Evolutionary conservation across 2,797 vertebrate genomes (phyloP).

Genomic region (Sebastolobus altivelis): DNA sequence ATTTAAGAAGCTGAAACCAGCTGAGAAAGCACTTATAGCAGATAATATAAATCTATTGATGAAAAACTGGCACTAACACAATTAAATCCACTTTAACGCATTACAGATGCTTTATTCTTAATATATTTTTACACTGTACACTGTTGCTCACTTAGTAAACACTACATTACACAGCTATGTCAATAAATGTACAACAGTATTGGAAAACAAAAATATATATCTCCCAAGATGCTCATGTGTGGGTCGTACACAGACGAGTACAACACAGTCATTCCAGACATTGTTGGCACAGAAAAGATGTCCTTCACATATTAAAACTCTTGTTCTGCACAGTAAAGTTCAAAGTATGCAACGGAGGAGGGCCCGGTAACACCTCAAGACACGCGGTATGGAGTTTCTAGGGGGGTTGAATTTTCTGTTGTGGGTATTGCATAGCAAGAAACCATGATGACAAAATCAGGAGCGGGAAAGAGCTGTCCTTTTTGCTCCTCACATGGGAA

Average conservation of each 20-base stretch:
- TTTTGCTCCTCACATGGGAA: slow-evolving; percentile 39
- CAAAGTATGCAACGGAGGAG: slow-evolving; percentile 64
- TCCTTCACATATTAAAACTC: slow-evolving; percentile 77
- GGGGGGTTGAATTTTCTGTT: slow-evolving; percentile 56
- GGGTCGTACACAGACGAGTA: slow-evolving; percentile 74
- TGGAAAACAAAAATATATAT: slow-evolving; percentile 85
- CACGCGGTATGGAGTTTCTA: slow-evolving; percentile 45
- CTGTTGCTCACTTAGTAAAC: slow-evolving; percentile 86
- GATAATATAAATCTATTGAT: not conserved
- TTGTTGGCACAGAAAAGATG: slow-evolving; percentile 83
- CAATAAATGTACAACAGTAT: slow-evolving; percentile 84
- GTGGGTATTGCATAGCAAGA: slow-evolving; percentile 89
- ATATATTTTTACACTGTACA: slow-evolving; percentile 91
- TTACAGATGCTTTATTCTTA: slow-evolving; percentile 85
- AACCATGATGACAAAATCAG: slow-evolving; percentile 77
- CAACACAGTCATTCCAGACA: slow-evolving; percentile 77
- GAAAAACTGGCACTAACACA: not conserved
- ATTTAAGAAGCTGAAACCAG: not conserved
- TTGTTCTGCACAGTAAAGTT: slow-evolving; percentile 72
- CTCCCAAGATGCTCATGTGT: slow-evolving; percentile 80
- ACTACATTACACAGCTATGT: slow-evolving; percentile 87
- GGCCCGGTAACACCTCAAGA: slow-evolving; percentile 54
- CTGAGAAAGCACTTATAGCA: not conserved
- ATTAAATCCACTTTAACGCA: slow-evolving; percentile 44
- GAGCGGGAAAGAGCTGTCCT: slow-evolving; percentile 19